These are phyloP conservation scores for Ricordea florida DNA, from an alignment of 92 coral and sea anemone species.

Conservation along the genomic window DNA sequence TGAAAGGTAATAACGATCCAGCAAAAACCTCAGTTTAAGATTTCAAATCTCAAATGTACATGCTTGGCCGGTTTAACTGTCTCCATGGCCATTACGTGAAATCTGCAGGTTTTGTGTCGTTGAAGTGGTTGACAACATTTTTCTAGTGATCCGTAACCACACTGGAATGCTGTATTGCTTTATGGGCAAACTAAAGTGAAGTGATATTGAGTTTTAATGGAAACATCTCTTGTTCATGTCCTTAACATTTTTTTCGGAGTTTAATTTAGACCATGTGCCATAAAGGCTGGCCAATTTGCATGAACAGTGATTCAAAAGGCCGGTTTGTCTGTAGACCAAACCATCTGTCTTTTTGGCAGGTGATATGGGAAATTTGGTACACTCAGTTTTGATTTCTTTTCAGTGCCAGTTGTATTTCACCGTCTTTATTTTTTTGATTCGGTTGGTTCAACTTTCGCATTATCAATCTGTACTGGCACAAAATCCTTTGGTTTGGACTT, in stretches of 20 bases:
- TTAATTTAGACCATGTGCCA: conserved; percentile 28
- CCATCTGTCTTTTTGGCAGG: conserved; percentile 26
- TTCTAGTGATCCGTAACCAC: no score
- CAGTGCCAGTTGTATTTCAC: no score
- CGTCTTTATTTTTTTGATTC: no score
- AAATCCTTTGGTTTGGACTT: no score
- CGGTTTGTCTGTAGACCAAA: not conserved
- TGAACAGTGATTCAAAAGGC: not conserved
- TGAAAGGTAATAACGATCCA: conserved; percentile 12
- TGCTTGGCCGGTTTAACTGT: not conserved
- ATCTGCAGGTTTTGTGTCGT: no score
- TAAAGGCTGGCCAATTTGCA: not conserved
- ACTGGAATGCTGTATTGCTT: conserved; percentile 25
- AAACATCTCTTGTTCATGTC: conserved; percentile 6
- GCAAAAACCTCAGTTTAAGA: not conserved
- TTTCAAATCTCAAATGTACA: conserved; percentile 8
- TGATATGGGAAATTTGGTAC: no score
- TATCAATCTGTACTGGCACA: no score
- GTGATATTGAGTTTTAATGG: conserved; percentile 24
- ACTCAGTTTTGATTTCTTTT: no score
- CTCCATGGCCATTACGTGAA: not conserved
- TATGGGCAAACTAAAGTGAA: conserved; percentile 9
- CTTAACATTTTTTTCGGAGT: conserved; percentile 19
- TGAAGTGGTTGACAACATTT: no score
- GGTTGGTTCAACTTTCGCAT: no score